These are phyloP conservation scores for Drosophila hamatofila DNA, from an alignment of 2,888 invertebrate species.

Conservation along the genomic window DNA sequence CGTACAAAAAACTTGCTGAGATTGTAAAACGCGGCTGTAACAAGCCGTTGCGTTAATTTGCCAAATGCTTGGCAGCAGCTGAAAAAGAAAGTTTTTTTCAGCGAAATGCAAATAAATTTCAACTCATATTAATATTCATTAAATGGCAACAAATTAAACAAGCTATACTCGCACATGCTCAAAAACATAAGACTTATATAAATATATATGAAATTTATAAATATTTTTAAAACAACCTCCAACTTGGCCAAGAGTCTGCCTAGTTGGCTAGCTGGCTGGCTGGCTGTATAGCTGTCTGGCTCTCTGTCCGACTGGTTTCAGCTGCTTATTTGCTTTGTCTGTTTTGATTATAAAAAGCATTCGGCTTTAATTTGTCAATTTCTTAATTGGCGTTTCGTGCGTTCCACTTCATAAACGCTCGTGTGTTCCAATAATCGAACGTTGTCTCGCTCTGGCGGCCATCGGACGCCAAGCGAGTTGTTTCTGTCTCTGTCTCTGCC, in stretches of 20 bases:
- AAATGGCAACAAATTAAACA: slow-evolving; percentile 49
- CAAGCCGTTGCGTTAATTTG: slow-evolving; percentile 84
- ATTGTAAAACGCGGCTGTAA: slow-evolving; percentile 79
- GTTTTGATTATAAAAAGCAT: slow-evolving; percentile 82
- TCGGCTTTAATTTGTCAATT: slow-evolving; percentile 81
- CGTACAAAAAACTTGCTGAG: slow-evolving; percentile 52
- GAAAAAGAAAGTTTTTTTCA: slow-evolving; percentile 64
- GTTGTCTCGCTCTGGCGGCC: slow-evolving; percentile 20
- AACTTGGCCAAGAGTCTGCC: slow-evolving; percentile 43
- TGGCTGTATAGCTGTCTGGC: slow-evolving; percentile 11
- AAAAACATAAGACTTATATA: slow-evolving; percentile 28
- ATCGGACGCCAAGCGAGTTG: slow-evolving; percentile 6
- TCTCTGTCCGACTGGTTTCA: slow-evolving; percentile 31
- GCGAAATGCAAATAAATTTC: slow-evolving; percentile 55
- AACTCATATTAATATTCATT: slow-evolving; percentile 38
- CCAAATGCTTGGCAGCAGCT: slow-evolving; percentile 65
- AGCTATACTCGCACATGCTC: slow-evolving; percentile 5
- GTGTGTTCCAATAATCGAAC: slow-evolving; percentile 41
- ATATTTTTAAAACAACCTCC: slow-evolving; percentile 61
- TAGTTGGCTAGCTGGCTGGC: slow-evolving; percentile 10
- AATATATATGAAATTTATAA: slow-evolving; percentile 50
- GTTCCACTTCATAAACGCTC: slow-evolving; percentile 70
- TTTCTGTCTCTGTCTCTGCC: slow-evolving; percentile 19
- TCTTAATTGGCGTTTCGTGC: slow-evolving; percentile 82
- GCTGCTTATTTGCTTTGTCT: slow-evolving; percentile 79